Conservation (phyloP, 2,888 invertebrate genomes). For the Cyrtodaria siliqua region DNA sequence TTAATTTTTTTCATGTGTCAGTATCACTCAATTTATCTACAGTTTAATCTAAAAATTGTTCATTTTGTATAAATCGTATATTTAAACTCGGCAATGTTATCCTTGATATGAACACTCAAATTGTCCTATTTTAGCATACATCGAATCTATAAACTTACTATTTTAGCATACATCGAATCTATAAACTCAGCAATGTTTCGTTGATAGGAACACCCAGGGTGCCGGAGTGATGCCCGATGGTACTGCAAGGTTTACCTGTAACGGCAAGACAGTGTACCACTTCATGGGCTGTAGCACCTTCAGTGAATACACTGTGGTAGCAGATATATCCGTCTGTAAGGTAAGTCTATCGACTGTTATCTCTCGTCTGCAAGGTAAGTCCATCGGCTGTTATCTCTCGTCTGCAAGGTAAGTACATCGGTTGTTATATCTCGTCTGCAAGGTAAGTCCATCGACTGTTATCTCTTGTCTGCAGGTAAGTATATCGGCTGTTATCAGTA, state of each 20-base stretch:
- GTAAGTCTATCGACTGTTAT: slow-evolving; percentile 86
- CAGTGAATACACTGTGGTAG: slow-evolving; percentile 86
- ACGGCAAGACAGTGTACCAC: slow-evolving; percentile 85
- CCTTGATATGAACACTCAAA: too few relatives aligned
- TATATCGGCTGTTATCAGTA: too few relatives aligned
- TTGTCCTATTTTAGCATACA: too few relatives aligned
- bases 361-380: slow-evolving; percentile 94
- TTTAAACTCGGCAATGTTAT: too few relatives aligned
- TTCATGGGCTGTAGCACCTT: slow-evolving; percentile 86
- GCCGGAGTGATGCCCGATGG: slow-evolving; percentile 86
- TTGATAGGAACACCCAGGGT: slow-evolving; percentile 84
- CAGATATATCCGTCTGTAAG: slow-evolving; percentile 95
- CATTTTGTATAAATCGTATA: too few relatives aligned
- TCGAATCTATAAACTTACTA: too few relatives aligned
- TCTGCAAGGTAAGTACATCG: slow-evolving; percentile 91
- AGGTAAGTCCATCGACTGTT: slow-evolving; percentile 88
- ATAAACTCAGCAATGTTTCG: too few relatives aligned
- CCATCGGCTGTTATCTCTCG: slow-evolving; percentile 61
- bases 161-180: too few relatives aligned
- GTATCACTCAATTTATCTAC: too few relatives aligned
- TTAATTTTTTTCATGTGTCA: too few relatives aligned
- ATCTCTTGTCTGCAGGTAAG: too few relatives aligned
- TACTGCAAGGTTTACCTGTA: slow-evolving; percentile 85
- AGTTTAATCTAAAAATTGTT: too few relatives aligned
- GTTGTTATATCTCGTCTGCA: slow-evolving; percentile 90